Base-by-base conservation (phyloP, 2,888 invertebrate species). In the Dynastes grantii region DNA sequence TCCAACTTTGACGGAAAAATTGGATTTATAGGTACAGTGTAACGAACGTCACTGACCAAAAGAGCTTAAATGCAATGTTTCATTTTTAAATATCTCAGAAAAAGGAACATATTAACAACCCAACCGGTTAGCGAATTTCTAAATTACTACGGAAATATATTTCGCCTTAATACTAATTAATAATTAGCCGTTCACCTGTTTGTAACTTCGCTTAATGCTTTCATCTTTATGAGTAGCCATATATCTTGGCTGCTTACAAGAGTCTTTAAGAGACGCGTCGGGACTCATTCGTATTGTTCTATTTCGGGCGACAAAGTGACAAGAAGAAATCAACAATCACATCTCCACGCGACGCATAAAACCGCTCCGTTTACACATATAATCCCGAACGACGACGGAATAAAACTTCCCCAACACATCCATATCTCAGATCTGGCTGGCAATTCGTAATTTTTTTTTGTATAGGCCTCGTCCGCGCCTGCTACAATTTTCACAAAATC, bases 401-500 rank as follows among this genome's bases (percentile, higher is more conserved):
- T 61, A 61, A 71, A 75, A 75, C 73, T 75, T 75, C 73, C 49
- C 73, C 63, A 5, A 22, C 61, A 8, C 68, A 29, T 67, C 45
- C 29, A 51, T 51, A 75, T 75, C 73, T 61, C 61, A 45, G 58
- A 45, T 75, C 45, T 61, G 27, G 61, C 45, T 45, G 16, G 61
- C 58, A 75, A 75, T 75, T 75, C 61, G 61, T 75, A 61, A 61
- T 16, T 16, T 61, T 53, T 16, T 61, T 75, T 16, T 40, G 73
- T 45, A 49, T 27, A 27, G 27, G 45, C 61, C 40, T 40, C 2
- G 16, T 73, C 45, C 22, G 37, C 40, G 40, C 6, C 61, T n/a
- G 58, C 73, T 67, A 76, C 77, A 77, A 70, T 77, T 77, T 49
- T 70, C 77, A 49, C 70, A 22, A 68, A 78, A 76, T 76, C 68